phyloP scores from a whole-genome alignment of 2,113 vertebrate species.

The Erythrolamprus reginae region DNA sequence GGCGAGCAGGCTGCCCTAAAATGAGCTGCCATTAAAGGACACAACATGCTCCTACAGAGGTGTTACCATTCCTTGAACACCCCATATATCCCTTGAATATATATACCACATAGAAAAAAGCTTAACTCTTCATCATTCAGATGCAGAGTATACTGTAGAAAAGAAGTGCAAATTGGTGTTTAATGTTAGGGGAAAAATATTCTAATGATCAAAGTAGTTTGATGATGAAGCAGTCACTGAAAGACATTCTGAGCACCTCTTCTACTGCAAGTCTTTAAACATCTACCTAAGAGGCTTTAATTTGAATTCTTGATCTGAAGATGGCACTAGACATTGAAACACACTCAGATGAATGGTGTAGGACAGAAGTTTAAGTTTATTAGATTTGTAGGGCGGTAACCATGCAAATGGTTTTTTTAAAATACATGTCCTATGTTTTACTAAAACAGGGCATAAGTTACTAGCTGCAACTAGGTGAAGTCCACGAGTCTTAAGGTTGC shows the following conservation, averaged over 20 bases:
- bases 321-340: not conserved
- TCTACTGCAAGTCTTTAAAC: not conserved
- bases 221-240: not conserved
- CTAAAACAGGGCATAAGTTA: not conserved
- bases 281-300: not conserved
- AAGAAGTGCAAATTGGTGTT: not conserved
- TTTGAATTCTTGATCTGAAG: not conserved
- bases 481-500: too few species aligned
- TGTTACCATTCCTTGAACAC: too few species aligned
- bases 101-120: too few species aligned
- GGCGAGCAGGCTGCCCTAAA: too few species aligned
- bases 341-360: not conserved
- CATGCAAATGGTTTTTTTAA: too few species aligned
- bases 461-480: not conserved
- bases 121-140: too few species aligned
- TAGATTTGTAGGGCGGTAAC: too few species aligned
- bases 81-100: too few species aligned
- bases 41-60: too few species aligned
- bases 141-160: too few species aligned
- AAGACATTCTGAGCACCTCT: not conserved
- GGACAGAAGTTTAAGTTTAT: too few species aligned
- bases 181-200: not conserved
- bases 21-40: too few species aligned
- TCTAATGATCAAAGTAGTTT: not conserved
- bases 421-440: not conserved